Evolutionary conservation across 2,797 vertebrate genomes (phyloP), one percentile per base, ranked within the genome.

Genomic region (Bovichtus diacanthus): DNA sequence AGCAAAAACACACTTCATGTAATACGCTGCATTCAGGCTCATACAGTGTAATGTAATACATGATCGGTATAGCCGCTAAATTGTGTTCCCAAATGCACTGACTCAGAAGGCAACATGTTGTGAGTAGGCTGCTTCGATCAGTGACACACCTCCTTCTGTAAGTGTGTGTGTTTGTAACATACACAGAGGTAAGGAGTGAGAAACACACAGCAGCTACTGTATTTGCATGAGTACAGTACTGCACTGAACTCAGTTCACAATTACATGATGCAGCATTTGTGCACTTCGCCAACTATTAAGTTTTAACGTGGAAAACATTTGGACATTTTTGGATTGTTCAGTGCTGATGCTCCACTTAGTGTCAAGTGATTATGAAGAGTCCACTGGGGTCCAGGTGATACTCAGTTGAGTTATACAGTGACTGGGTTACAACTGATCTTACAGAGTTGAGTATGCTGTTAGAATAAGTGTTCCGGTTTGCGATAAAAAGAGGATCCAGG

Each of bases 71-170:
- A 44, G 54, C 56, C 59, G 38, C 43, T 50, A 70, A 77, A 49
- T 46, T 10, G 77, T 46, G 9, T 51, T 66, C 66, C 43, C n/a
- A 81, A 72, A 63, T 38, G 51, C 62, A 58, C 6, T 79, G 56
- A 87, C 54, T 87, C 72, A 58, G 38, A 63, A 25, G 44, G 55
- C 51, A 65, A 55, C 66, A 81, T 74, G 74, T 41, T 87, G 74
- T 39, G 55, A 77, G 77, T 68, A n/a, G 79, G 81, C 49, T 31
- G 61, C 19, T 70, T 43, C 16, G 3, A 51, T 67, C 16, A 10
- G 49, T 81, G 82, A 69, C 67, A 72, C 78, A 44, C 54, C 70
- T 71, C 73, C 70, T 38, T 60, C 78, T 70, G 74, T 64, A 34
- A 49, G 38, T 59, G 63, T 72, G 67, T 41, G 67, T 41, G 34